Conservation (phyloP, 2,113 vertebrate genomes). For the Apaloderma vittatum region DNA sequence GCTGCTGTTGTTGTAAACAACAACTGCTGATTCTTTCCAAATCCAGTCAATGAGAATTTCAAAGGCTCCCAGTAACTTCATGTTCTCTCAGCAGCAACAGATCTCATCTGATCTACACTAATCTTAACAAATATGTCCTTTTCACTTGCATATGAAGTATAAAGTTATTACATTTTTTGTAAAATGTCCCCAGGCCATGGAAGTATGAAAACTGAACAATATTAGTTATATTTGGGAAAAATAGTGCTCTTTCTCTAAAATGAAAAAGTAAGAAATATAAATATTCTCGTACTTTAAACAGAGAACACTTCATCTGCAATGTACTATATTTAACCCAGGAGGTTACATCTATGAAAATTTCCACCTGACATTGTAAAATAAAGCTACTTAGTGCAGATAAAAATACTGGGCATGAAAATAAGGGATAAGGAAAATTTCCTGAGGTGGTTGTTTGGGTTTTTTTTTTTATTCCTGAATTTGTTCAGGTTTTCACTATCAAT, state of each 20-base stretch:
- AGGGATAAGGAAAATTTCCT: not conserved
- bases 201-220: not conserved
- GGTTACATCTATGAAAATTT: not conserved
- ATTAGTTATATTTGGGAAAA: not conserved
- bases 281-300: not conserved
- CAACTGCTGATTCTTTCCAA: not conserved
- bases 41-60: slow-evolving; percentile 38
- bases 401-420: not conserved
- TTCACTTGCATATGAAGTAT: not conserved
- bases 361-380: not conserved
- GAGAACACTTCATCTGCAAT: not conserved
- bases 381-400: not conserved
- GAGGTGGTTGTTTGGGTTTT: not conserved
- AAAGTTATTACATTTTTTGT: not conserved
- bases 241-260: not conserved
- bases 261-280: not conserved
- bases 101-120: not conserved
- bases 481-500: slow-evolving; percentile 1
- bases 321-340: not conserved
- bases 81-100: not conserved
- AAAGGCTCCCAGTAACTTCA: slow-evolving; percentile 3
- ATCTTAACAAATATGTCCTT: not conserved
- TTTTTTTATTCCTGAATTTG: not conserved
- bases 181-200: not conserved
- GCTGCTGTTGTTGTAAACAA: slow-evolving; percentile 36